phyloP scores from a whole-genome alignment of 35 echinoderm and acorn worm genomes.

The Apostichopus parvimensis region DNA sequence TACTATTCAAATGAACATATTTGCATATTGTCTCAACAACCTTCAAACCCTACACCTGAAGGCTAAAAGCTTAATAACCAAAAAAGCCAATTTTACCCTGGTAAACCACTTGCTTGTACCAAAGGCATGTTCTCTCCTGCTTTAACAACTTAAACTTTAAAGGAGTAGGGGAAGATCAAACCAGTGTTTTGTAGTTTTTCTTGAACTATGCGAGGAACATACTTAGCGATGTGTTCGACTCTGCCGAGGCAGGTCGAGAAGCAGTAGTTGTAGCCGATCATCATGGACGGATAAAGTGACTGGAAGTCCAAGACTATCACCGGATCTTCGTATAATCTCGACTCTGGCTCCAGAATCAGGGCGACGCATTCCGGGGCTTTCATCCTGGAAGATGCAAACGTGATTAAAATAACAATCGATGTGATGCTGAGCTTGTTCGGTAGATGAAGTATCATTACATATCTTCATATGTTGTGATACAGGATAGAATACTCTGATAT shows the following conservation, averaged over 20 bases:
- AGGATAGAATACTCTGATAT: not conserved
- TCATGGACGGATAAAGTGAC: slow-evolving; percentile 98
- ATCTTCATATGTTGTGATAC: not conserved
- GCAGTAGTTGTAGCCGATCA: slow-evolving; percentile 99
- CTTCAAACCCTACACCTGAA: too few species aligned
- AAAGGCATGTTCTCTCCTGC: too few species aligned
- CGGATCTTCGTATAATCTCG: slow-evolving; percentile 85
- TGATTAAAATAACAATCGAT: too few species aligned
- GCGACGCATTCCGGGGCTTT: slow-evolving; percentile 90
- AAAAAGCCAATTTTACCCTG: too few species aligned
- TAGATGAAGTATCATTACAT: not conserved
- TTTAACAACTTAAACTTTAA: too few species aligned
- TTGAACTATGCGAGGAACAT: slow-evolving; percentile 3
- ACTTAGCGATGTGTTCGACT: slow-evolving; percentile 88
- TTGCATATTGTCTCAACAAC: too few species aligned
- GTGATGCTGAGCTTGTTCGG: not conserved
- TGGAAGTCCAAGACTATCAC: slow-evolving; percentile 97
- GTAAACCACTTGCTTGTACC: too few species aligned
- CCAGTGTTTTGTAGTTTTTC: too few species aligned
- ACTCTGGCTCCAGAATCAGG: slow-evolving; percentile 93
- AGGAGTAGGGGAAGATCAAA: too few species aligned
- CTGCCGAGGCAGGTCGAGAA: slow-evolving; percentile 92
- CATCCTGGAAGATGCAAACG: slow-evolving; percentile 47
- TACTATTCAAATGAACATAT: too few species aligned
- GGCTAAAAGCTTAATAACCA: too few species aligned